A percentile compares a stretch with the other conserved stretches of the same genome.
Conservation (phyloP, 2,888 invertebrate species). For the Drosophila diplacantha region DNA sequence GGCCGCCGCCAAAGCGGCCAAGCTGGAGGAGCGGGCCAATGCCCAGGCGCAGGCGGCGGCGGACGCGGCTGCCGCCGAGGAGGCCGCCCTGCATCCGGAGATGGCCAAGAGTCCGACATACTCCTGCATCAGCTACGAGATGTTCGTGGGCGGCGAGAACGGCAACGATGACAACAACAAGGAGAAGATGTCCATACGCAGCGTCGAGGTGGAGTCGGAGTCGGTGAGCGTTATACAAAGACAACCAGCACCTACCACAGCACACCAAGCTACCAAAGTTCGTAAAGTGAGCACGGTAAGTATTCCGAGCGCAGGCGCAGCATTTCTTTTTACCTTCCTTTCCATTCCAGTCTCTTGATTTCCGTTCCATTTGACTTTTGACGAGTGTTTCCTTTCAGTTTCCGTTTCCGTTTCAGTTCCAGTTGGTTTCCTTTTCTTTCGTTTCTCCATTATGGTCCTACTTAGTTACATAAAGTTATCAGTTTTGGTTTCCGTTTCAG, state of each 20-base stretch:
- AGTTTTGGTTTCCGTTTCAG: neutral
- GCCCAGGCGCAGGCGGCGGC: slow-evolving; percentile 80
- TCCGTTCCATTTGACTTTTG: slow-evolving; percentile 33
- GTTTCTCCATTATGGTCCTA: slow-evolving; percentile 7
- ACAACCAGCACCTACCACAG: slow-evolving; percentile 79
- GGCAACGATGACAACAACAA: slow-evolving; percentile 93
- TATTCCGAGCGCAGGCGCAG: slow-evolving; percentile 78
- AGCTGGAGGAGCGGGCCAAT: slow-evolving; percentile 79
- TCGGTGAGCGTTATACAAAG: slow-evolving; percentile 89
- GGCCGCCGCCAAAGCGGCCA: slow-evolving; percentile 81
- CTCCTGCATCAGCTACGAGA: slow-evolving; percentile 94
- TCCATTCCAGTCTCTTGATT: slow-evolving; percentile 38
- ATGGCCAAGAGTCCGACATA: slow-evolving; percentile 94
- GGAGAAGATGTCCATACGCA: slow-evolving; percentile 94
- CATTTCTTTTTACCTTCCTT: slow-evolving; percentile 64
- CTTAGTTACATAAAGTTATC: neutral
- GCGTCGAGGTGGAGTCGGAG: slow-evolving; percentile 92
- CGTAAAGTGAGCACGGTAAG: slow-evolving; percentile 97
- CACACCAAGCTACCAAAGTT: slow-evolving; percentile 81
- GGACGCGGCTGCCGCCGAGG: slow-evolving; percentile 79
- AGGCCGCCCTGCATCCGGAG: slow-evolving; percentile 80
- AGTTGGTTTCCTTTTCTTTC: neutral
- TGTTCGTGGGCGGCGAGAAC: slow-evolving; percentile 92
- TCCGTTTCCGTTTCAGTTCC: neutral
- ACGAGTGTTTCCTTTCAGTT: slow-evolving; percentile 29